These are phyloP conservation scores for Malacosoma neustria DNA, from an alignment of 2,888 invertebrate species.

Conservation along the genomic window DNA sequence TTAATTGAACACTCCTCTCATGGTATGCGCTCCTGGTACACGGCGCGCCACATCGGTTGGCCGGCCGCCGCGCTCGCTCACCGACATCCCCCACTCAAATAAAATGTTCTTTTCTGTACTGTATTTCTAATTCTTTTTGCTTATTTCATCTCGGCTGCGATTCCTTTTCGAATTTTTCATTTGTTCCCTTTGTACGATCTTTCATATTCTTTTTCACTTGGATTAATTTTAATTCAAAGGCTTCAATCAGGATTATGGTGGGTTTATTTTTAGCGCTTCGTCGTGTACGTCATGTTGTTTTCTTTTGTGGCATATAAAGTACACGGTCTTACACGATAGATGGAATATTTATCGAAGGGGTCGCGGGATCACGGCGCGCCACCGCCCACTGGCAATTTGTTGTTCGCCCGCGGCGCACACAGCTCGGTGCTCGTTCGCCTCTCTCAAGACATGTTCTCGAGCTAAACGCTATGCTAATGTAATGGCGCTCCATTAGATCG, in stretches of 20 bases:
- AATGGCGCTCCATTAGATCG: conserved; percentile 66
- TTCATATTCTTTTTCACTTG: conserved; percentile 62
- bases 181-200: conserved; percentile 54
- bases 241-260: conserved; percentile 21
- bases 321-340: conserved; percentile 30
- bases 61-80: conserved; percentile 21
- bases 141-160: conserved; percentile 38
- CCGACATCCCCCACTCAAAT: conserved; percentile 24
- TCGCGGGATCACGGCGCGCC: conserved; percentile 53
- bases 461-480: conserved; percentile 72
- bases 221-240: conserved; percentile 61
- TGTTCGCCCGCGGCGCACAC: conserved; percentile 43
- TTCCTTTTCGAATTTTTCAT: conserved; percentile 49
- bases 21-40: conserved; percentile 54
- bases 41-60: conserved; percentile 16
- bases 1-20: conserved; percentile 54
- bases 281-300: conserved; percentile 14
- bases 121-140: conserved; percentile 32
- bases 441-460: conserved; percentile 46
- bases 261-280: conserved; percentile 14
- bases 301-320: conserved; percentile 18
- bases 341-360: conserved; percentile 58
- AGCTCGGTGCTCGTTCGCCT: conserved; percentile 24
- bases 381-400: conserved; percentile 66
- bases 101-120: conserved; percentile 5